These are phyloP conservation scores for Vanessa cardui DNA, from an alignment of 2,888 invertebrate genomes.

Conservation along the genomic window DNA sequence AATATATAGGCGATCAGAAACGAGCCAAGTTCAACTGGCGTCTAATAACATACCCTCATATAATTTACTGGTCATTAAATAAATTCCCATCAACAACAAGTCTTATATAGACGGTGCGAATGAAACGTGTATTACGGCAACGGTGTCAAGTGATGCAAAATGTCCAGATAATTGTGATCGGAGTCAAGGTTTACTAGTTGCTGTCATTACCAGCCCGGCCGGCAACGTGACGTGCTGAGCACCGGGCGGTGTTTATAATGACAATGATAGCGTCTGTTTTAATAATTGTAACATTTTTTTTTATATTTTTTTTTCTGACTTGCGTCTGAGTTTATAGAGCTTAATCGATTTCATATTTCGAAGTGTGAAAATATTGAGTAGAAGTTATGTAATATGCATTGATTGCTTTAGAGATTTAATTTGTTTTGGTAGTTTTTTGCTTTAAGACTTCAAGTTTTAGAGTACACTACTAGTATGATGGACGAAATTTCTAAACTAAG, in stretches of 20 bases:
- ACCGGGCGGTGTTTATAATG: constrained; percentile 6
- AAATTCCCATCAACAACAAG: constrained; percentile 53
- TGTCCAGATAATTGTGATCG: constrained; percentile 76
- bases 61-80: constrained; percentile 70
- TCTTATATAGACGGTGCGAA: constrained; percentile 43
- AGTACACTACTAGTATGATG: no score
- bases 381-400: no score
- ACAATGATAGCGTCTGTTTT: neutral
- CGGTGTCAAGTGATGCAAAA: constrained; percentile 72
- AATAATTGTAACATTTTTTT: neutral
- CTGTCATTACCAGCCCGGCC: constrained; percentile 53
- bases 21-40: constrained; percentile 70
- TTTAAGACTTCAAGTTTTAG: no score
- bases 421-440: no score
- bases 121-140: constrained; percentile 55
- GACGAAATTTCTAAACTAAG: no score
- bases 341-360: no score
- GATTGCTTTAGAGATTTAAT: no score
- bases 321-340: no score
- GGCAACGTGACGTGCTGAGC: constrained; percentile 31
- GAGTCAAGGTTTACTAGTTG: constrained; percentile 76
- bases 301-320: no score
- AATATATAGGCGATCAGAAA: constrained; percentile 47
- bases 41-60: constrained; percentile 62
- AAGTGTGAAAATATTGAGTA: no score